These are phyloP conservation scores for Mormoops blainvillei DNA, from an alignment of 2,113 vertebrate species.

Conservation along the genomic window DNA sequence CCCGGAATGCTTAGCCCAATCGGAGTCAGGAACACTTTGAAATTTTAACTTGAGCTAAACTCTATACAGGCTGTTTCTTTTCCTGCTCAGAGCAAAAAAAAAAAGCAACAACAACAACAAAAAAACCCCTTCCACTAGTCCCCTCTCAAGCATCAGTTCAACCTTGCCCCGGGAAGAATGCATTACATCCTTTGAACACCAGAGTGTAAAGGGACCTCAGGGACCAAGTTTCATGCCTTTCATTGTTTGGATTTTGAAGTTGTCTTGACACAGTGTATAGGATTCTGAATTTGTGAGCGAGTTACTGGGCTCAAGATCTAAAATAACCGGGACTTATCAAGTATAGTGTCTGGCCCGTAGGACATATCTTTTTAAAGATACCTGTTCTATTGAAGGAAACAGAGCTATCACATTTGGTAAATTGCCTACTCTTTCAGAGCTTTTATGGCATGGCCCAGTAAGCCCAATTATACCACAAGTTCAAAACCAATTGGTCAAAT, in stretches of 20 bases:
- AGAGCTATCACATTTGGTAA: not conserved
- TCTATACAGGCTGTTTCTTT: not conserved
- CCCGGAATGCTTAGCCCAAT: not conserved
- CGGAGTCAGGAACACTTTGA: not conserved
- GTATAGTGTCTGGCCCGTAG: not conserved
- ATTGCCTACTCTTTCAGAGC: not conserved
- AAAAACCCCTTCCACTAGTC: not conserved
- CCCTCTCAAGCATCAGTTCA: not conserved
- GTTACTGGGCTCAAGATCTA: not conserved
- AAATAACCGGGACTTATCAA: not conserved
- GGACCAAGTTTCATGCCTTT: not conserved
- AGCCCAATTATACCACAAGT: not conserved
- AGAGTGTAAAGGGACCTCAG: not conserved
- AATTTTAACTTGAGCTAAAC: not conserved
- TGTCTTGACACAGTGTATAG: not conserved
- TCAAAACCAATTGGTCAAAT: not conserved
- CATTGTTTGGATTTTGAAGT: slow-evolving; percentile 25
- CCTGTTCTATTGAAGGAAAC: not conserved
- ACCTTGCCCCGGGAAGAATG: not conserved
- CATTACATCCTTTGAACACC: not conserved
- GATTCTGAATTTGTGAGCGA: not conserved
- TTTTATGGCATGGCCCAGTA: not conserved
- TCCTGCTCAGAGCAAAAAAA: not conserved
- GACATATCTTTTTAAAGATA: not conserved
- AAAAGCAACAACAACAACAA: no score